Conservation (phyloP, 1,140 invertebrate species). For the Diabrotica undecimpunctata region DNA sequence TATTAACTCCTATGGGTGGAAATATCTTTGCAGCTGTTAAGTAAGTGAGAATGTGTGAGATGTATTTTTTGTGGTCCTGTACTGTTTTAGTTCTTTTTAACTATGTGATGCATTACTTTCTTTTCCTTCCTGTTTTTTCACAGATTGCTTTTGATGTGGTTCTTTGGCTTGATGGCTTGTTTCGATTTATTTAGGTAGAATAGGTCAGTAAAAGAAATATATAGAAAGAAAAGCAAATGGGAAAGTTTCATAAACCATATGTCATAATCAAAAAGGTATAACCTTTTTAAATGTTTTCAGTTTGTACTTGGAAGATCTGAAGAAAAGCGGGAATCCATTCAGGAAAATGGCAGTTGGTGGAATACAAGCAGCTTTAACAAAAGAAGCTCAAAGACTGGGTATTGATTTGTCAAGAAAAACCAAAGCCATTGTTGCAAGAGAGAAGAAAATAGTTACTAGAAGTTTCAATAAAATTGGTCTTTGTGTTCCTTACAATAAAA, state of each 20-base stretch:
- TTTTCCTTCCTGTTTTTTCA: too few species aligned
- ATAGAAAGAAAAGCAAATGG: too few species aligned
- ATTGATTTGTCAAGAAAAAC: constrained; percentile 61
- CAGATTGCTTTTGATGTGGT: too few species aligned
- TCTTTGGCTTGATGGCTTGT: too few species aligned
- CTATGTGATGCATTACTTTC: too few species aligned
- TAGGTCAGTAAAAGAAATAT: too few species aligned
- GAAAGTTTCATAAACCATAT: too few species aligned
- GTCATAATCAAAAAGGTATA: too few species aligned
- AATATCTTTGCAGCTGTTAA: constrained; percentile 84
- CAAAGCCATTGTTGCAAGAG: constrained; percentile 58
- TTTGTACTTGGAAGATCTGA: constrained; percentile 59
- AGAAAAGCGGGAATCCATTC: constrained; percentile 63
- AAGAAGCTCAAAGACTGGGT: constrained; percentile 61
- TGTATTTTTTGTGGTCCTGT: constrained; percentile 2
- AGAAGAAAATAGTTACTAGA: constrained; percentile 68
- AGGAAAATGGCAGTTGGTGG: constrained; percentile 57
- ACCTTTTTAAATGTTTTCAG: constrained; percentile 50
- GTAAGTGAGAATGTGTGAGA: constrained; percentile 52
- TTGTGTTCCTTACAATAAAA: constrained; percentile 81
- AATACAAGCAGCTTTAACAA: constrained; percentile 60
- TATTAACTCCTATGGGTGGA: constrained; percentile 67
- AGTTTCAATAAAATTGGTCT: constrained; percentile 84
- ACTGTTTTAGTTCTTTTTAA: too few species aligned
- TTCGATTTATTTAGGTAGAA: too few species aligned